These are phyloP conservation scores for Hypercompe scribonia DNA, from an alignment of 2,888 invertebrate genomes.

Conservation along the genomic window DNA sequence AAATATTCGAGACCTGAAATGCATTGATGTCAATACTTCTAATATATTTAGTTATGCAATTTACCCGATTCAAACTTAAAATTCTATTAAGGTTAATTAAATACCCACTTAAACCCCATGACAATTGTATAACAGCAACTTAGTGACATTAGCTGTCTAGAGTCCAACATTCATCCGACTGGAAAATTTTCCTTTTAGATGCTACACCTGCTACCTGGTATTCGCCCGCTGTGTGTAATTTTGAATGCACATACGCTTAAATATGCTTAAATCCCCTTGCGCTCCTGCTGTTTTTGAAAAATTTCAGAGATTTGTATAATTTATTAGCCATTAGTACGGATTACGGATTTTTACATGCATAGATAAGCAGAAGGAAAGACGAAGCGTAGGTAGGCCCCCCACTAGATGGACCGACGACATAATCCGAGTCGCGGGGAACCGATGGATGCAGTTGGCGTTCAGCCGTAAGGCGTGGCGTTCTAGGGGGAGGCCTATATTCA, in stretches of 20 bases:
- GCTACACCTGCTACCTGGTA: conserved; percentile 13
- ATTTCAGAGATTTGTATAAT: background rate
- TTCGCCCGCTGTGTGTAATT: conserved; percentile 8
- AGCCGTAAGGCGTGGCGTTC: no score
- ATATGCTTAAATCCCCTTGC: background rate
- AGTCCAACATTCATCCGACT: conserved; percentile 15
- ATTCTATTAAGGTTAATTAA: background rate
- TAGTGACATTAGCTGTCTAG: conserved; percentile 6
- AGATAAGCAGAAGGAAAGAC: no score
- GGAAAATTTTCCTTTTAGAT: conserved; percentile 14
- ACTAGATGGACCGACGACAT: no score
- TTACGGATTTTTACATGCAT: background rate
- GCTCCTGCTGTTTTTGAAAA: background rate
- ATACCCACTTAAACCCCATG: background rate
- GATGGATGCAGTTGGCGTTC: no score
- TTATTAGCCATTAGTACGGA: background rate
- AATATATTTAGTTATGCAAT: background rate
- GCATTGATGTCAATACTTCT: background rate
- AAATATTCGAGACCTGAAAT: background rate
- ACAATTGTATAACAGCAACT: background rate
- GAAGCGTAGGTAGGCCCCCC: no score
- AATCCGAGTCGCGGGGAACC: no score
- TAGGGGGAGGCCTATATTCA: no score
- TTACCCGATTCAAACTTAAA: background rate
- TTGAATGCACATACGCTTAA: conserved; percentile 3